Evolutionary conservation across 2,888 invertebrate species (phyloP).

Genomic region (Amphiduros pacificus): DNA sequence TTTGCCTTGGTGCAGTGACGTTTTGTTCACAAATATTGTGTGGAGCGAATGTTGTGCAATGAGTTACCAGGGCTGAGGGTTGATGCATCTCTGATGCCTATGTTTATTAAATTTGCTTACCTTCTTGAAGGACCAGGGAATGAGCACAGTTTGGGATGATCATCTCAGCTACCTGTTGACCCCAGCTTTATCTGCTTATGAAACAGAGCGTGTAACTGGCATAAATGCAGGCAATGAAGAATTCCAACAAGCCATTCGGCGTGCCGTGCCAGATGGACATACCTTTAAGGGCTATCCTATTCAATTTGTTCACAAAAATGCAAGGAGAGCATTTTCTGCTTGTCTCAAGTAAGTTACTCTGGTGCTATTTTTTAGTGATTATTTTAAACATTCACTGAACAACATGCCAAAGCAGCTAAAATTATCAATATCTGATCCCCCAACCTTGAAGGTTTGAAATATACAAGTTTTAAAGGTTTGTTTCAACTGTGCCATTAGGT

Average conservation of each 20-base stretch:
- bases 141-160: constrained; percentile 58
- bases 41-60: no score
- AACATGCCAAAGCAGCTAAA: no score
- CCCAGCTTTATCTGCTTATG: constrained; percentile 57
- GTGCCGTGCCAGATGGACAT: constrained; percentile 59
- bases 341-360: constrained; percentile 50
- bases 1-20: no score
- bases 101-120: no score
- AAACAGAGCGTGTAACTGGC: constrained; percentile 57
- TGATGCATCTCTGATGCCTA: no score
- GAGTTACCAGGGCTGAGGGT: no score
- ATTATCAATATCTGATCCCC: no score
- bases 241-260: constrained; percentile 57
- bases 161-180: constrained; percentile 57
- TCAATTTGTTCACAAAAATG: constrained; percentile 59
- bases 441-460: no score
- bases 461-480: no score
- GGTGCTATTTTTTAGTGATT: background rate
- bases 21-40: no score
- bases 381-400: background rate
- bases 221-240: constrained; percentile 58
- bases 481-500: no score
- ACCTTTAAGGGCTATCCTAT: constrained; percentile 60
- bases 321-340: constrained; percentile 50
- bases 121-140: constrained; percentile 50